Conservation (phyloP, 2,113 vertebrate genomes). For the Gulo gulo region DNA sequence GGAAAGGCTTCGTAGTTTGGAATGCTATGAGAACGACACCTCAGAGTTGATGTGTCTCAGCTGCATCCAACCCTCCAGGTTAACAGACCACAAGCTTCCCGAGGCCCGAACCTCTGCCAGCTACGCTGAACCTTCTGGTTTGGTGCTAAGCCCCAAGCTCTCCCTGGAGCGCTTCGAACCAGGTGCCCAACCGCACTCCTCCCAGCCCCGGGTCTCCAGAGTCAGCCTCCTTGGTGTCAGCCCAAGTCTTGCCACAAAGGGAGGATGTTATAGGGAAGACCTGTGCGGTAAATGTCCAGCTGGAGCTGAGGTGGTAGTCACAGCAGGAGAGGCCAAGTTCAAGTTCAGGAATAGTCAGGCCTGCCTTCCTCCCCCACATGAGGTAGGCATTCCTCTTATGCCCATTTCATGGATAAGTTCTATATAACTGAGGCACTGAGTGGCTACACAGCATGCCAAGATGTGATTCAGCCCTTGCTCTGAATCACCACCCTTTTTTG, state of each 20-base stretch:
- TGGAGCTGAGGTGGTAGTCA: neutral
- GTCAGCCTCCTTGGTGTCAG: neutral
- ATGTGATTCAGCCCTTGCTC: neutral
- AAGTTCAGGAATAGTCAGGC: neutral
- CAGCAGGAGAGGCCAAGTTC: no score
- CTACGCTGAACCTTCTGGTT: neutral
- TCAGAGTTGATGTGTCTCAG: neutral
- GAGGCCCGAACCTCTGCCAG: neutral
- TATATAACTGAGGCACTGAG: neutral
- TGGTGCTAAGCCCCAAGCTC: no score
- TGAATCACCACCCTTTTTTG: neutral
- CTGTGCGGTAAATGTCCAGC: neutral
- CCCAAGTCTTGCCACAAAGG: neutral
- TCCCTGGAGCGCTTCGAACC: neutral
- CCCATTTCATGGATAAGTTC: neutral
- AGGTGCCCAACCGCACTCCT: neutral
- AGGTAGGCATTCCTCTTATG: neutral
- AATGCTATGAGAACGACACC: neutral
- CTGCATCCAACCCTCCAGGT: neutral
- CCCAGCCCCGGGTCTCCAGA: neutral
- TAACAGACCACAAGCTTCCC: neutral
- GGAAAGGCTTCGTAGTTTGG: neutral
- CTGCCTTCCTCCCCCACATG: neutral
- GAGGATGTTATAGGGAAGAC: neutral
- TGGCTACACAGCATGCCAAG: neutral